Percentiles rank a stretch among this genome's conserved stretches.
phyloP scores from a whole-genome alignment of 2,113 vertebrate genomes.

The Poeciliopsis prolifica region DNA sequence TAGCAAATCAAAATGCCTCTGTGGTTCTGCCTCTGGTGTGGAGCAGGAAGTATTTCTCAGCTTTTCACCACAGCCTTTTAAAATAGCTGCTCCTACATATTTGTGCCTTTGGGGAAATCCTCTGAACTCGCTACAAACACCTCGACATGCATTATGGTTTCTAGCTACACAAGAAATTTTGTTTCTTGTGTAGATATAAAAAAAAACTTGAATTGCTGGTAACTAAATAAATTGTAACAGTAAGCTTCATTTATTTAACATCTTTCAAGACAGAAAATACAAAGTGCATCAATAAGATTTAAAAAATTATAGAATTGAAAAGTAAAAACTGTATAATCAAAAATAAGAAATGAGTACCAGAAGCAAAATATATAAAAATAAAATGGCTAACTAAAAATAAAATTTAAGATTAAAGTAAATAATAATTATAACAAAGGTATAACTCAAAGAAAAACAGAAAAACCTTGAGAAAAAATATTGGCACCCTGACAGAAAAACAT shows the following conservation, averaged over 20 bases:
- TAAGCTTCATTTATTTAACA: background rate
- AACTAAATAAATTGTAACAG: no score
- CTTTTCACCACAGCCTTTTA: conserved; percentile 45
- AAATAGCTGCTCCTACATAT: conserved; percentile 37
- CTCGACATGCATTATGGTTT: background rate
- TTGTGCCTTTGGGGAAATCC: conserved; percentile 17
- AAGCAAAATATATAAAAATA: background rate
- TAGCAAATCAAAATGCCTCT: background rate
- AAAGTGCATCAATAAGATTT: background rate
- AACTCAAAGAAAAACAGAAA: background rate
- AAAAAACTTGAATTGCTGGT: no score
- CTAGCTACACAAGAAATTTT: no score
- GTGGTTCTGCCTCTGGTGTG: conserved; percentile 25
- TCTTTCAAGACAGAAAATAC: background rate
- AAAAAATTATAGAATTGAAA: background rate
- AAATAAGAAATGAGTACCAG: background rate
- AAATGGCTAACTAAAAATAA: background rate
- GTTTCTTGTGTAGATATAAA: no score
- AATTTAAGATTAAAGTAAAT: background rate
- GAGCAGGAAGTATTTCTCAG: conserved; percentile 44
- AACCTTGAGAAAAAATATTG: background rate
- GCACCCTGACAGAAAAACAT: background rate
- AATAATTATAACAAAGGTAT: background rate
- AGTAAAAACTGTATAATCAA: background rate
- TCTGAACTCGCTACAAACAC: background rate